A percentile compares a stretch with the other conserved stretches of the same genome.
Evolutionary conservation across 2,888 invertebrate genomes (phyloP).

Genomic region (Epirrhoe alternata): DNA sequence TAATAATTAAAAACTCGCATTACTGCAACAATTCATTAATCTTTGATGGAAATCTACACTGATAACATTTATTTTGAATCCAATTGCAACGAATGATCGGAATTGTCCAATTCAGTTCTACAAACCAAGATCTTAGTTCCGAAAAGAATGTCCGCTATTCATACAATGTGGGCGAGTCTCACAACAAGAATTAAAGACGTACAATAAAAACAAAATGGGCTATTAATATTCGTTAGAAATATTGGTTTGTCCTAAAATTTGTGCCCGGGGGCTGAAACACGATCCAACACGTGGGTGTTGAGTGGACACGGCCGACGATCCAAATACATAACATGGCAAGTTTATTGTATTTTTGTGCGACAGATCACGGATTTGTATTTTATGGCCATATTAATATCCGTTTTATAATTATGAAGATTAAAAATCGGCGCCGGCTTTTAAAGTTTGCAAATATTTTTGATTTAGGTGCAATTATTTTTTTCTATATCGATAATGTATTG

Average conservation of each 20-base stretch:
- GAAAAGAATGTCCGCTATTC: conserved; percentile 60
- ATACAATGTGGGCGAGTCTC: conserved; percentile 69
- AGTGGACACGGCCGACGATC: conserved; percentile 65
- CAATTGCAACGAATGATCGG: neutral
- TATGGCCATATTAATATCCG: conserved; percentile 19
- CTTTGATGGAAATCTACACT: neutral
- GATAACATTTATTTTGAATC: neutral
- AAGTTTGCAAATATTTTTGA: neutral
- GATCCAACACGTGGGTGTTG: conserved; percentile 74
- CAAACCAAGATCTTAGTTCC: conserved; percentile 41
- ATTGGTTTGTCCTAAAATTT: conserved; percentile 84
- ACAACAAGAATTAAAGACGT: conserved; percentile 67
- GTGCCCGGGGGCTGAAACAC: conserved; percentile 81
- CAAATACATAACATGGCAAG: conserved; percentile 61
- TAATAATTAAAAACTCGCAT: neutral
- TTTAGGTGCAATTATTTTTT: neutral
- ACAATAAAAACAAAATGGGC: conserved; percentile 75
- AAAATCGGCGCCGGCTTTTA: conserved; percentile 2
- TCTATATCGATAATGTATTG: neutral
- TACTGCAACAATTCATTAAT: too few relatives aligned
- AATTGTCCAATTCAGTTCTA: neutral
- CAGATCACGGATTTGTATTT: conserved; percentile 67
- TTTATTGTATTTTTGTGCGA: conserved; percentile 58
- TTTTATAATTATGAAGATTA: conserved; percentile 21
- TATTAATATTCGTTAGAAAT: conserved; percentile 85